Evolutionary conservation across 2,113 vertebrate genomes (phyloP).

Genomic region (Nematolebias whitei): DNA sequence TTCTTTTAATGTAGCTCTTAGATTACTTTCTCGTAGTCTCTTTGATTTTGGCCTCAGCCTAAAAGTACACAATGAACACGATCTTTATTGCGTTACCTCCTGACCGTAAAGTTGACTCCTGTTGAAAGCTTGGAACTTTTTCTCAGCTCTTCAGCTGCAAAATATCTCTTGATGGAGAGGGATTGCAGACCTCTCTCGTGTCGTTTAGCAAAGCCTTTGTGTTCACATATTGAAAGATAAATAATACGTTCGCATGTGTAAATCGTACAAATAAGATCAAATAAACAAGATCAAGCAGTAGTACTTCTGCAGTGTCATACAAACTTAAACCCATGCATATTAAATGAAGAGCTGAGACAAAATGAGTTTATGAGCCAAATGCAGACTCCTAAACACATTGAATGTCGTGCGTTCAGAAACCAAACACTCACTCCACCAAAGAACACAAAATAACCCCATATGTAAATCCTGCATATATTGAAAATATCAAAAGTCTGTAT

Average conservation of each 20-base stretch:
- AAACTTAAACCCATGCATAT: constrained; percentile 31
- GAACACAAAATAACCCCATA: constrained; percentile 15
- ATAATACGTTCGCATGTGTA: constrained; percentile 27
- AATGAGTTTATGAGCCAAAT: constrained; percentile 48
- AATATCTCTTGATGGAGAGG: constrained; percentile 30
- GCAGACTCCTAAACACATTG: constrained; percentile 48
- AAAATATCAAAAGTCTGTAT: constrained; percentile 65
- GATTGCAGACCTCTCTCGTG: constrained; percentile 31
- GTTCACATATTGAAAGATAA: constrained; percentile 35
- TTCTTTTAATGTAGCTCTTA: constrained; percentile 53
- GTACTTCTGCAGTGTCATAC: constrained; percentile 31
- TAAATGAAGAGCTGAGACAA: constrained; percentile 42
- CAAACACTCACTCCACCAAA: constrained; percentile 43
- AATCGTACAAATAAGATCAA: constrained; percentile 32
- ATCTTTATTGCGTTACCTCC: constrained; percentile 73
- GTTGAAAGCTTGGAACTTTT: constrained; percentile 40
- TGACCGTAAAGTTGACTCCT: constrained; percentile 56
- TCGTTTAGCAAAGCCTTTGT: constrained; percentile 23
- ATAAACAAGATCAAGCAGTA: constrained; percentile 44
- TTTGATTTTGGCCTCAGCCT: constrained; percentile 43
- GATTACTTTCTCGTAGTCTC: constrained; percentile 51
- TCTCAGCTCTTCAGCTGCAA: constrained; percentile 53
- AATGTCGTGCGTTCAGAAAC: constrained; percentile 39
- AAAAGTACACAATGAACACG: constrained; percentile 41
- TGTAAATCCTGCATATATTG: constrained; percentile 49